Evolutionary conservation across 2,888 invertebrate genomes (phyloP).

Genomic region (Limnephilus marmoratus): DNA sequence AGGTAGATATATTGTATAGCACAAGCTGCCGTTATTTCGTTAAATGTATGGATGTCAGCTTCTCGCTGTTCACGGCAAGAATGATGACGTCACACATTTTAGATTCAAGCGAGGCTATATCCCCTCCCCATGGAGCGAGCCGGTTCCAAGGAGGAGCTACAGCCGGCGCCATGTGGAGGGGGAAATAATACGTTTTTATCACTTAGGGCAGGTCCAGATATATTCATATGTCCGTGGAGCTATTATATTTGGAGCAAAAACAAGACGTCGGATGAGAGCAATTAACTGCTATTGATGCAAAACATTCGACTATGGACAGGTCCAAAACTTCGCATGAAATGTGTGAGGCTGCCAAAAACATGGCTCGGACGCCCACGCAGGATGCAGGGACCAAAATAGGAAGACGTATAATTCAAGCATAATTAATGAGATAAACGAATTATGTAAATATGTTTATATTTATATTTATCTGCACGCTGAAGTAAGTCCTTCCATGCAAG

Average conservation of each 20-base stretch:
- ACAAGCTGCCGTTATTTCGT: no score
- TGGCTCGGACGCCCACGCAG: neutral
- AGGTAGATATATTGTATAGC: no score
- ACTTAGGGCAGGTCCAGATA: no score
- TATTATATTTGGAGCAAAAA: neutral
- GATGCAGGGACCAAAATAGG: neutral
- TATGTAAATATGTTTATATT: neutral
- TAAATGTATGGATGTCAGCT: no score
- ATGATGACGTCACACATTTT: no score
- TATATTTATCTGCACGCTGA: neutral
- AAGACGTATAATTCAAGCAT: neutral
- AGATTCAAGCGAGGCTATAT: no score
- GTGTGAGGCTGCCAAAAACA: neutral
- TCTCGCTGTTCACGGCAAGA: no score
- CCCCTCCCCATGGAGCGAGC: no score
- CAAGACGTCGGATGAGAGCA: neutral
- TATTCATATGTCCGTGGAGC: no score
- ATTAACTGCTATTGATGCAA: neutral
- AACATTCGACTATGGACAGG: neutral
- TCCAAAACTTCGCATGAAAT: neutral
- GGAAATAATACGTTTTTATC: no score
- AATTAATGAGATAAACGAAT: neutral
- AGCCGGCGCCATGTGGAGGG: no score
- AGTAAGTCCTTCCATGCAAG: neutral
- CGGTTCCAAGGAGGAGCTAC: no score